These are phyloP conservation scores for Epizoanthus illoricatus DNA, from an alignment of 92 coral and sea anemone species.

Conservation along the genomic window DNA sequence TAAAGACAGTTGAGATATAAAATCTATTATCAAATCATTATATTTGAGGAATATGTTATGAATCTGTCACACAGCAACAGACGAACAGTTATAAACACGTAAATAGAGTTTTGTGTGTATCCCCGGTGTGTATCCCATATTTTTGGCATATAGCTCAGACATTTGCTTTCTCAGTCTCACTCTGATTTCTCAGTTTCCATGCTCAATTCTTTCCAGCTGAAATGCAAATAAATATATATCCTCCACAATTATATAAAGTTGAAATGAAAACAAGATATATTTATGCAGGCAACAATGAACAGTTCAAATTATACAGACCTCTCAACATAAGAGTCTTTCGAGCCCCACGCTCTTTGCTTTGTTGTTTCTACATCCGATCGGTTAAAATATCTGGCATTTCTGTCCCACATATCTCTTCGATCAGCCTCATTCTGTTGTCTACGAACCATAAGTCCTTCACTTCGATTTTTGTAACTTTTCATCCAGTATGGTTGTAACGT, in stretches of 20 bases:
- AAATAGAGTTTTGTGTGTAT: background rate
- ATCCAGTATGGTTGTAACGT: conserved; percentile 99
- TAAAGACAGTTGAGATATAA: too few species aligned
- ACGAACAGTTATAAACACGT: background rate
- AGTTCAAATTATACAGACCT: conserved; percentile 55
- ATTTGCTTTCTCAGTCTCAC: too few species aligned
- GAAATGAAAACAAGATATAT: too few species aligned
- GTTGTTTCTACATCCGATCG: conserved; percentile 92
- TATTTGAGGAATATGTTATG: too few species aligned
- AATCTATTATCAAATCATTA: too few species aligned
- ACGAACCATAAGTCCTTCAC: conserved; percentile 91
- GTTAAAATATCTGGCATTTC: conserved; percentile 87
- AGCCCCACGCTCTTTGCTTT: conserved; percentile 98
- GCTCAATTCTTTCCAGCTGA: too few species aligned
- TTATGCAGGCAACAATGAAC: background rate
- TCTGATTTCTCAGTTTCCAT: too few species aligned
- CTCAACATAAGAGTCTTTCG: conserved; percentile 77
- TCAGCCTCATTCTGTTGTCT: conserved; percentile 95
- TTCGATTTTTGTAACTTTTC: conserved; percentile 88
- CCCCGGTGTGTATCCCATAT: too few species aligned
- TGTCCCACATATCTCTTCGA: conserved; percentile 91
- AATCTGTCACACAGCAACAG: conserved; percentile 24
- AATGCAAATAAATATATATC: too few species aligned
- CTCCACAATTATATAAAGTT: too few species aligned
- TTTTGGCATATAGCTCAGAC: too few species aligned